phyloP scores from a whole-genome alignment of 2,797 vertebrate genomes.

The Scleropages formosus region DNA sequence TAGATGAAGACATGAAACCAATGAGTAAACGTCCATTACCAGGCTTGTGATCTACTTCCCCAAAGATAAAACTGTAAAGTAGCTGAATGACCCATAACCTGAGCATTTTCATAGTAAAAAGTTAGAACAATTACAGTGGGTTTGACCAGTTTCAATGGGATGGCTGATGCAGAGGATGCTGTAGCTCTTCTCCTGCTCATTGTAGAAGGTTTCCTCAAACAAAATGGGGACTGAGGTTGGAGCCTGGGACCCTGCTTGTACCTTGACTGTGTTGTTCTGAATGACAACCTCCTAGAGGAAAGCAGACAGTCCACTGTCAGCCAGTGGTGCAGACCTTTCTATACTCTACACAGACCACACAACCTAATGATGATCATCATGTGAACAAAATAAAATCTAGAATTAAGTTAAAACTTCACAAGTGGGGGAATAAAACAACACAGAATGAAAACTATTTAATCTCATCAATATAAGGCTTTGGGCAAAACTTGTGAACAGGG shows the following conservation, averaged over 20 bases:
- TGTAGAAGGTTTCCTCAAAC: constrained; percentile 98
- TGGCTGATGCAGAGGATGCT: constrained; percentile 56
- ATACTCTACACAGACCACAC: no score
- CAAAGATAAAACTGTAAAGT: no score
- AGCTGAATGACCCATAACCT: no score
- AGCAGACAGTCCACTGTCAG: not conserved
- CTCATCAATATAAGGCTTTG: not conserved
- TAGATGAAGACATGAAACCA: no score
- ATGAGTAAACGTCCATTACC: no score
- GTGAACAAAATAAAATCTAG: no score
- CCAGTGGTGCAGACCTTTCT: not conserved
- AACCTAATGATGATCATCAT: no score
- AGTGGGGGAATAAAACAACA: no score
- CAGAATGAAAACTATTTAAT: no score
- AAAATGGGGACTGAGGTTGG: constrained; percentile 78
- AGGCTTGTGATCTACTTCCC: no score
- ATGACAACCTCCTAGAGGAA: constrained; percentile 81
- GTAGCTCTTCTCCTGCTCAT: constrained; percentile 92
- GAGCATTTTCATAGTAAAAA: no score
- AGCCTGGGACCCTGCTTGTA: constrained; percentile 74
- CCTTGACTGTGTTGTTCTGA: constrained; percentile 80
- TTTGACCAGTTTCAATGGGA: constrained; percentile 54
- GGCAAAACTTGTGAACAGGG: not conserved
- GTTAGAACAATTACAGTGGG: not conserved
- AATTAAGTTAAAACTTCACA: no score